Percentiles rank a stretch among this genome's conserved stretches.
phyloP scores from a whole-genome alignment of 2,888 invertebrate genomes.

The Dicyrtoma fusca region DNA sequence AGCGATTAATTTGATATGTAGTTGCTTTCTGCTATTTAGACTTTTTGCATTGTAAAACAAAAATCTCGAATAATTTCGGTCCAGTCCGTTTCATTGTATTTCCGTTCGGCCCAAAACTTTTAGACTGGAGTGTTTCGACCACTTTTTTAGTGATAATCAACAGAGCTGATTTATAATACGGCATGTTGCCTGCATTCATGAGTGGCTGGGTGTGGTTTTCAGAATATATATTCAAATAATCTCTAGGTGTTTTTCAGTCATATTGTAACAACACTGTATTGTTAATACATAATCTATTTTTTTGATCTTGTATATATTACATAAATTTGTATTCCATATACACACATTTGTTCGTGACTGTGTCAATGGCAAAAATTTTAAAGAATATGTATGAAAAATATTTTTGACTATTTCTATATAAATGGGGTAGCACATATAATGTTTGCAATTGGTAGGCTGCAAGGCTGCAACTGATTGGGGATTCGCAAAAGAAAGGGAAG shows the following conservation, averaged over 20 bases:
- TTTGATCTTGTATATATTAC: conserved; percentile 46
- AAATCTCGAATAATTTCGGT: too few relatives aligned
- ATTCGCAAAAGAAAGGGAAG: conserved; percentile 57
- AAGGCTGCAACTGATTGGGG: conserved; percentile 57
- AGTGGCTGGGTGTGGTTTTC: conserved; percentile 55
- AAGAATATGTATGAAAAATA: conserved; percentile 13
- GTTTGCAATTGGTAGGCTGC: conserved; percentile 55
- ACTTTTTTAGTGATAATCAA: conserved; percentile 57
- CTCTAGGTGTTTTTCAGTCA: conserved; percentile 46
- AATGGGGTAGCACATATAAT: conserved; percentile 36
- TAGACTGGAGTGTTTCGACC: too few relatives aligned
- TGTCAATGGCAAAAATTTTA: conserved; percentile 27
- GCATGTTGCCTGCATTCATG: conserved; percentile 56
- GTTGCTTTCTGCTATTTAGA: too few relatives aligned
- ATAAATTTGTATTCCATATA: conserved; percentile 34
- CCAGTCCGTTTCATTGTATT: too few relatives aligned
- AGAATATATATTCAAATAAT: conserved; percentile 46
- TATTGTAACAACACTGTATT: conserved; percentile 44
- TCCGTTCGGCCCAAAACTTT: too few relatives aligned
- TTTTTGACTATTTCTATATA: background rate
- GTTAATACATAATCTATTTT: conserved; percentile 42
- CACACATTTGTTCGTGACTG: conserved; percentile 38
- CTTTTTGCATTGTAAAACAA: too few relatives aligned
- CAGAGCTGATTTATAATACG: conserved; percentile 58
- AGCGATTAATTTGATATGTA: too few relatives aligned